These are phyloP conservation scores for Rhinolophus ferrumequinum DNA, from an alignment of 2,113 vertebrate genomes.

Conservation along the genomic window DNA sequence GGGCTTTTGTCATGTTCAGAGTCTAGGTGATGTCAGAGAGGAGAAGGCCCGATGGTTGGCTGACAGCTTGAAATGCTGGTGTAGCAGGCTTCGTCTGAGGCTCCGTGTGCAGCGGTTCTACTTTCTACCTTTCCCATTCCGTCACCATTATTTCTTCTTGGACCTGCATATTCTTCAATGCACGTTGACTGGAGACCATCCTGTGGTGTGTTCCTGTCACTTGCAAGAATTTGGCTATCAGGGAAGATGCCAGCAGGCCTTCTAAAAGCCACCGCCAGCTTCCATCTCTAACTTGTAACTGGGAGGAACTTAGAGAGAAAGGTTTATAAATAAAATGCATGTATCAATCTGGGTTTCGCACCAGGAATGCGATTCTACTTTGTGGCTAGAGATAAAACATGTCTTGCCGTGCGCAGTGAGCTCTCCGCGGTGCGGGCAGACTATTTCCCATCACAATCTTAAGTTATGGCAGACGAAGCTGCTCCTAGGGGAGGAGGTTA, in stretches of 20 bases:
- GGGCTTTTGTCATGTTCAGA: neutral
- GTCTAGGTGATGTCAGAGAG: neutral
- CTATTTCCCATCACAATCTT: slow-evolving; percentile 71
- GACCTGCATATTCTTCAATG: neutral
- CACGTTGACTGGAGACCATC: neutral
- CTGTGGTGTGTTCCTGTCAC: slow-evolving; percentile 42
- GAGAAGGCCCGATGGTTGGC: neutral
- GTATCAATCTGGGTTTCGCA: slow-evolving; percentile 73
- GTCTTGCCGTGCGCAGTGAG: slow-evolving; percentile 76
- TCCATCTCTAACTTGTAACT: slow-evolving; percentile 67
- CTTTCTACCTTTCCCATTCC: neutral
- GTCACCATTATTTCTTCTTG: neutral
- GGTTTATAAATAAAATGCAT: slow-evolving; percentile 73
- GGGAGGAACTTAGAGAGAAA: slow-evolving; percentile 68
- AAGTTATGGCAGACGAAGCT: slow-evolving; percentile 71
- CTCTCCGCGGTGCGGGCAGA: slow-evolving; percentile 3
- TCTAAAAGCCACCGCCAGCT: slow-evolving; percentile 63
- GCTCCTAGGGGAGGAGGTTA: slow-evolving; percentile 52
- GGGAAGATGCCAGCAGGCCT: slow-evolving; percentile 59
- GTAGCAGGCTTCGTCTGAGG: rapidly evolving
- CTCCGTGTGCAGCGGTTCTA: rapidly evolving
- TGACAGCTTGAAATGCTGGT: neutral
- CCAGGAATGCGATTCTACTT: slow-evolving; percentile 69
- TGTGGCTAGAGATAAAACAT: slow-evolving; percentile 77
- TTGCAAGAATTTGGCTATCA: slow-evolving; percentile 58